Percentiles rank a stretch among this genome's conserved stretches.
Evolutionary conservation across 2,797 vertebrate species (phyloP).

Genomic region (Protosalanx chinensis): DNA sequence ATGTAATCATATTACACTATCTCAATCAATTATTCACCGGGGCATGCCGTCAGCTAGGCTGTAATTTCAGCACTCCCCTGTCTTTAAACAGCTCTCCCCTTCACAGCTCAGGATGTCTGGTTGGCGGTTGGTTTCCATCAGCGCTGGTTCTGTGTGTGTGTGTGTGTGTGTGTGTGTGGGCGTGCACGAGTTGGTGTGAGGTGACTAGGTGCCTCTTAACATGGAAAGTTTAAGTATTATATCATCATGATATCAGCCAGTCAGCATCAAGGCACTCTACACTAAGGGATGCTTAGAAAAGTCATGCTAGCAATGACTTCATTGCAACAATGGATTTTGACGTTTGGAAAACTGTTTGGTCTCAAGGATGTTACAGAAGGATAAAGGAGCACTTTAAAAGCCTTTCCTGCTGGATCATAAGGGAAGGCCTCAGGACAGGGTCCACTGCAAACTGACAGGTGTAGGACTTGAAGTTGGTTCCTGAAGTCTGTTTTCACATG

Average conservation of each 20-base stretch:
- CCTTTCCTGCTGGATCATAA: too few species aligned
- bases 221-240: neutral
- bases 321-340: neutral
- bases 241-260: neutral
- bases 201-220: neutral
- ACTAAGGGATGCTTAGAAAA: neutral
- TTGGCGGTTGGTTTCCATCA: conserved; percentile 31
- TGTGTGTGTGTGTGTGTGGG: neutral
- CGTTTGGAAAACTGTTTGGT: neutral
- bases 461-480: too few species aligned
- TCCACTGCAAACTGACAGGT: too few species aligned
- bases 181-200: neutral
- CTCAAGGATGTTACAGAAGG: too few species aligned
- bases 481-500: too few species aligned
- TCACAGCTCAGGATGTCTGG: conserved; percentile 29
- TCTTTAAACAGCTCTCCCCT: conserved; percentile 24
- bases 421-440: too few species aligned
- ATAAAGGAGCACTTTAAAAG: too few species aligned
- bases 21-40: conserved; percentile 75
- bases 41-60: conserved; percentile 56
- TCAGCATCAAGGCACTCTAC: neutral
- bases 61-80: conserved; percentile 69
- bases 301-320: neutral
- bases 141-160: conserved; percentile 1
- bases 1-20: conserved; percentile 70